phyloP scores from a whole-genome alignment of 1,140 invertebrate genomes.

The Wiebesia pumilae region DNA sequence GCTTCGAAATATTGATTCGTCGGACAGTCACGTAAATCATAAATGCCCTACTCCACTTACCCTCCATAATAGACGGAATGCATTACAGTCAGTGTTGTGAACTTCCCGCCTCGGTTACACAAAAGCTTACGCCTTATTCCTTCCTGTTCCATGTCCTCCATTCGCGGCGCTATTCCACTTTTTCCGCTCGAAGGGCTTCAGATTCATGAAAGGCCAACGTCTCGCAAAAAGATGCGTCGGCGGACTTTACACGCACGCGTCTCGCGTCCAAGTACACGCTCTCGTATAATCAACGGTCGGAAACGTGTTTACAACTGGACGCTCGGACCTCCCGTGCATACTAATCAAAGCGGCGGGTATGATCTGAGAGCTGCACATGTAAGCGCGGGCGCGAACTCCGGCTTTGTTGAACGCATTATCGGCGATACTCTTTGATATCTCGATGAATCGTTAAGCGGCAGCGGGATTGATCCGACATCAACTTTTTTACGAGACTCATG shows the following conservation, averaged over 20 bases:
- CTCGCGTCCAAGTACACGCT: not conserved
- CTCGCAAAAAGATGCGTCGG: constrained; percentile 1
- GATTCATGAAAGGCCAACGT: not conserved
- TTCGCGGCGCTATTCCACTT: not conserved
- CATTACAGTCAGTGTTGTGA: not conserved
- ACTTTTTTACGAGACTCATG: not conserved
- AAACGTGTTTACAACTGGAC: constrained; percentile 35
- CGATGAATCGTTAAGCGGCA: not conserved
- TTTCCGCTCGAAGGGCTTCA: not conserved
- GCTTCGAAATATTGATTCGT: not conserved
- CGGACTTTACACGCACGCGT: not conserved
- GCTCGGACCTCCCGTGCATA: constrained; percentile 2
- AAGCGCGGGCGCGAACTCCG: not conserved
- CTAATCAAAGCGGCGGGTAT: constrained; percentile 9
- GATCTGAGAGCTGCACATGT: not conserved
- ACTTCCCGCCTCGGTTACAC: too few species aligned
- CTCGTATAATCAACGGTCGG: constrained; percentile 14
- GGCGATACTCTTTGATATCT: constrained; percentile 16
- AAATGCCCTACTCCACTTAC: not conserved
- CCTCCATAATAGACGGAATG: not conserved
- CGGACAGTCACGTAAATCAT: not conserved
- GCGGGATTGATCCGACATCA: not conserved
- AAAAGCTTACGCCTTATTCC: not conserved
- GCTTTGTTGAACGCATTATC: constrained; percentile 16
- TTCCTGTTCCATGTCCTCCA: not conserved